Evolutionary conservation across 2,888 invertebrate genomes (phyloP), one percentile per base, ranked within the genome.

Genomic region (Arctia plantaginis): DNA sequence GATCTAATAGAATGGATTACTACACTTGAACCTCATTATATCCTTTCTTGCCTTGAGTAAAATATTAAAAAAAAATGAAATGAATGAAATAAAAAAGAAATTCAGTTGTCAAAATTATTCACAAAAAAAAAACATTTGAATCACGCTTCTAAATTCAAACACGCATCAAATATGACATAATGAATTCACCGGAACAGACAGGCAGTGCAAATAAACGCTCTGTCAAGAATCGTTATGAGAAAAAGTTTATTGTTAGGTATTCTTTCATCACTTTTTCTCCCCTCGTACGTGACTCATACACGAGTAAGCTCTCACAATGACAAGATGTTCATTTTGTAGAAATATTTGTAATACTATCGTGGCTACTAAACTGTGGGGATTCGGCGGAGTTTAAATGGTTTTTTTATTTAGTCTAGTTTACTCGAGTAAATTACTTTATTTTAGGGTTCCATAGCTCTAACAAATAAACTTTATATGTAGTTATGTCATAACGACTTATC

Each of bases 211-310:
- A 76, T 78, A 75, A 81, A 59, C 68, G 66, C 67, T 70, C 51
- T n/a, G 79, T 80, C 78, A 12, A 39, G 13, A 82, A 74, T 74
- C 44, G 79, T 79, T 81, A 83, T 81, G 78, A 83, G 51, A 81
- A 76, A 77, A 80, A 64, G 30, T 75, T 78, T 79, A 79, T 82
- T 82, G 73, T 81, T 74, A n/a, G n/a, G n/a, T n/a, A 55, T 33
- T 18, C 35, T 69, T 33, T 74, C 64, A 33, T 70, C 69, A 27
- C 69, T 55, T n/a, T 68, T 39, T 33, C 73, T 69, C 64, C 64
- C 68, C 68, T 35, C 59, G 66, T 69, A 72, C 55, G 73, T 75
- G 76, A 41, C 59, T 66, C 41, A 59, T 33, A 66, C 44, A 33
- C 66, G 72, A 66, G 66, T 51, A 71, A 41, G 73, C 75, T 71